Evolutionary conservation across 1,140 invertebrate genomes (phyloP).

Genomic region (Drosophila orosa): DNA sequence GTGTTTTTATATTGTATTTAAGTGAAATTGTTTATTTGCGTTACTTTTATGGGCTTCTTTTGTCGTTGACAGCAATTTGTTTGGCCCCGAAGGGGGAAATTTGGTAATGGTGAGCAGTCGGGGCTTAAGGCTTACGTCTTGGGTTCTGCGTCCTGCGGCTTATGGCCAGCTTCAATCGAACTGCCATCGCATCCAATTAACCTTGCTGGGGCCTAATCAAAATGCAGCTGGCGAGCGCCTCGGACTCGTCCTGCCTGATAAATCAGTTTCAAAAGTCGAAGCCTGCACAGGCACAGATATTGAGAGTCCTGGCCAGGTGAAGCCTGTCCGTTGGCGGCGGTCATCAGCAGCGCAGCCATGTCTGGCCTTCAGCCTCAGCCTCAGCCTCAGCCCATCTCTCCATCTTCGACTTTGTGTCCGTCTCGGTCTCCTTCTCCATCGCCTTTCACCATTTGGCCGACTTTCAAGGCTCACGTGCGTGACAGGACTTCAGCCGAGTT

Average conservation of each 20-base stretch:
- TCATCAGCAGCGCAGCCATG: conserved; percentile 50
- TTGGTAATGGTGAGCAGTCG: conserved; percentile 20
- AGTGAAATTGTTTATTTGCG: conserved; percentile 77
- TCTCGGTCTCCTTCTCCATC: conserved; percentile 6
- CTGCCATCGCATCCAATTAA: conserved; percentile 71
- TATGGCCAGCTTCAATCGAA: conserved; percentile 31
- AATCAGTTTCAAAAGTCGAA: conserved; percentile 43
- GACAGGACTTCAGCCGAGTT: conserved; percentile 53
- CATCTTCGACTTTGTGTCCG: no score
- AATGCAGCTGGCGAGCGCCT: conserved; percentile 55
- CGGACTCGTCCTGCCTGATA: conserved; percentile 26
- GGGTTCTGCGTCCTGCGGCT: not conserved
- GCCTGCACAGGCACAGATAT: conserved; percentile 1
- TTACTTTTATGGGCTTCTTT: conserved; percentile 68
- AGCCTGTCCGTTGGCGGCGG: conserved; percentile 19
- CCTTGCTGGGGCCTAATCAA: conserved; percentile 77
- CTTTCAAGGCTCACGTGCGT: conserved; percentile 48
- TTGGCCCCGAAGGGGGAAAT: conserved; percentile 33
- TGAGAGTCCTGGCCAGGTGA: conserved; percentile 16
- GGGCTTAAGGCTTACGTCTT: not conserved
- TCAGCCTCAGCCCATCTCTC: no score
- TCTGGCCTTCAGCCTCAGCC: conserved; percentile 26
- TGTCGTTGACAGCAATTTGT: conserved; percentile 73
- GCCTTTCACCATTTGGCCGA: conserved; percentile 14
- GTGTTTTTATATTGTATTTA: conserved; percentile 66